Percentiles rank a stretch among this genome's conserved stretches.
Evolutionary conservation across 2,888 invertebrate genomes (phyloP).

Genomic region (Mystacides longicornis): DNA sequence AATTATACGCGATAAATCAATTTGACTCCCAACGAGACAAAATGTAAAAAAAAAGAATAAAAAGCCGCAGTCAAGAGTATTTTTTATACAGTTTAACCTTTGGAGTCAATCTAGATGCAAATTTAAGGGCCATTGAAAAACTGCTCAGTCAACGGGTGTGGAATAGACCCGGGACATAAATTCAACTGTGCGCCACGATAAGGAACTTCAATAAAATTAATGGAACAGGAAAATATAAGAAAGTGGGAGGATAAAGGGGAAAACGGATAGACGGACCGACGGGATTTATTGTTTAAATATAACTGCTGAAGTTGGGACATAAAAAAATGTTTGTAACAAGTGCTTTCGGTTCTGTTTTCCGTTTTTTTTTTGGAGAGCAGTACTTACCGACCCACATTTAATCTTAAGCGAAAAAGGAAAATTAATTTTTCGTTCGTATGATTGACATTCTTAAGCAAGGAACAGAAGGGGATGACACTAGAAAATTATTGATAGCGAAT

Average conservation of each 20-base stretch:
- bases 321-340: not conserved
- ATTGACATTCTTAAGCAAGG: too few species aligned
- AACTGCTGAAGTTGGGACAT: not conserved
- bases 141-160: not conserved
- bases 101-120: slow-evolving; percentile 1
- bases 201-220: slow-evolving; percentile 2
- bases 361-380: not conserved
- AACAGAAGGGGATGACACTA: too few species aligned
- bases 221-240: not conserved
- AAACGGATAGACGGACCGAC: too few species aligned
- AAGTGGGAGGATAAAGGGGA: not conserved
- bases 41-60: too few species aligned
- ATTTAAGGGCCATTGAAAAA: not conserved
- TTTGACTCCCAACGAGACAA: too few species aligned
- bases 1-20: too few species aligned
- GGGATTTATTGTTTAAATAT: slow-evolving; percentile 1
- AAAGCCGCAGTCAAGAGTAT: not conserved
- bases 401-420: too few species aligned
- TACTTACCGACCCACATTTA: too few species aligned
- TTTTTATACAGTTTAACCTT: not conserved
- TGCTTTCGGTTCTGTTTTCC: not conserved
- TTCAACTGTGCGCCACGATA: not conserved
- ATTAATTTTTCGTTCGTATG: too few species aligned
- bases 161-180: not conserved
- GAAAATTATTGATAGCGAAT: too few species aligned